Conservation (phyloP, 2,797 vertebrate species). For the Cossypha dichroa region DNA sequence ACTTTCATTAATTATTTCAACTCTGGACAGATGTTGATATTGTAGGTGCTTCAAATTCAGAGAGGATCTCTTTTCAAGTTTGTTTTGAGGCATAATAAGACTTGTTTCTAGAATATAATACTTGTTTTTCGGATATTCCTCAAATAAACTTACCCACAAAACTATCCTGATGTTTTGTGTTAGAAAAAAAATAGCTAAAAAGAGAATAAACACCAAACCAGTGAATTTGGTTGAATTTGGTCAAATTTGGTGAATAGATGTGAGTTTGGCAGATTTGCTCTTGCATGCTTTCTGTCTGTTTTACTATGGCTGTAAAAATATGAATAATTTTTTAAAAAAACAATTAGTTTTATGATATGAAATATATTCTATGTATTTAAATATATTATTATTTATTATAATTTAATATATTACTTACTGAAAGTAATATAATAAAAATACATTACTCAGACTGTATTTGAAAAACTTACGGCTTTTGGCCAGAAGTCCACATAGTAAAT, state of each 20-base stretch:
- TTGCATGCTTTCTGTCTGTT: neutral
- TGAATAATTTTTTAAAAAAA: rapidly evolving
- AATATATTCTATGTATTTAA: neutral
- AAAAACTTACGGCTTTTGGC: neutral
- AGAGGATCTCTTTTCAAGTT: neutral
- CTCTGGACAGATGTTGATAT: neutral
- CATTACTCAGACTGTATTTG: neutral
- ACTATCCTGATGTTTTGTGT: neutral
- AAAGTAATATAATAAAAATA: neutral
- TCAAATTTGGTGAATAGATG: neutral
- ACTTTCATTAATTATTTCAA: neutral
- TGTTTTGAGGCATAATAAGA: neutral
- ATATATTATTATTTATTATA: neutral
- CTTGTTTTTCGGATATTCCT: neutral
- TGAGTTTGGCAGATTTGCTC: neutral
- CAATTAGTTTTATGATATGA: neutral
- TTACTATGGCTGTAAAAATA: neutral
- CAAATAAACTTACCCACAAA: neutral
- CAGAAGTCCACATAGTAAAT: neutral
- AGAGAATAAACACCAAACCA: neutral
- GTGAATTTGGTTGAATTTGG: neutral
- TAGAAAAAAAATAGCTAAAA: neutral
- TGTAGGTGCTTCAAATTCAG: neutral
- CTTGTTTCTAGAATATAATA: neutral
- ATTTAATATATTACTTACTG: neutral